A percentile compares a stretch with the other conserved stretches of the same genome.
Conservation (phyloP, 2,113 vertebrate genomes). For the Pelecanoides urinatrix region DNA sequence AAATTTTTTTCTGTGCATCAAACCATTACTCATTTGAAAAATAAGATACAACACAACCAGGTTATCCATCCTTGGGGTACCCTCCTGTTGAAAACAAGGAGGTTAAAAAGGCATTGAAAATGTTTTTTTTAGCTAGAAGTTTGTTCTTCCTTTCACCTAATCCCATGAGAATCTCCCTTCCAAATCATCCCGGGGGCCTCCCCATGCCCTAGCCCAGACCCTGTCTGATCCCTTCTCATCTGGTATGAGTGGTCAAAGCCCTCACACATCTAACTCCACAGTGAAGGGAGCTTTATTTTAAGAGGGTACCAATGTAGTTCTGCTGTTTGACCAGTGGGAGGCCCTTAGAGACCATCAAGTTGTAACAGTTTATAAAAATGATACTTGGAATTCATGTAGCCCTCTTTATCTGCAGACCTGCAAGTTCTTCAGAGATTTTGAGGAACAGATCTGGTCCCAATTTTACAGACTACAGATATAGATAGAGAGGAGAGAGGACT, state of each 20-base stretch:
- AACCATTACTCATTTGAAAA: background rate
- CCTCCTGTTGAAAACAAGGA: background rate
- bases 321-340: conserved; percentile 47
- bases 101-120: background rate
- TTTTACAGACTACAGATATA: background rate
- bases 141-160: background rate
- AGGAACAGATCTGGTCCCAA: background rate
- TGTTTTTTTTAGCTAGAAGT: background rate
- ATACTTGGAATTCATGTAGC: background rate
- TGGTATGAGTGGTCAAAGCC: background rate
- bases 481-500: background rate
- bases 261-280: background rate
- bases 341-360: conserved; percentile 49
- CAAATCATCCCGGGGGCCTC: background rate
- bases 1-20: background rate
- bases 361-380: background rate
- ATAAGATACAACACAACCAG: background rate
- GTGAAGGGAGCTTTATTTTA: background rate
- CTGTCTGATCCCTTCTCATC: fast-evolving
- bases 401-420: background rate
- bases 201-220: too few relatives aligned
- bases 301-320: background rate
- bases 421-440: background rate
- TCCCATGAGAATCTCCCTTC: background rate
- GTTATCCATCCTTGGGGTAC: background rate